These are phyloP conservation scores for Serrognathus titanus DNA, from an alignment of 2,888 invertebrate species.

Conservation along the genomic window DNA sequence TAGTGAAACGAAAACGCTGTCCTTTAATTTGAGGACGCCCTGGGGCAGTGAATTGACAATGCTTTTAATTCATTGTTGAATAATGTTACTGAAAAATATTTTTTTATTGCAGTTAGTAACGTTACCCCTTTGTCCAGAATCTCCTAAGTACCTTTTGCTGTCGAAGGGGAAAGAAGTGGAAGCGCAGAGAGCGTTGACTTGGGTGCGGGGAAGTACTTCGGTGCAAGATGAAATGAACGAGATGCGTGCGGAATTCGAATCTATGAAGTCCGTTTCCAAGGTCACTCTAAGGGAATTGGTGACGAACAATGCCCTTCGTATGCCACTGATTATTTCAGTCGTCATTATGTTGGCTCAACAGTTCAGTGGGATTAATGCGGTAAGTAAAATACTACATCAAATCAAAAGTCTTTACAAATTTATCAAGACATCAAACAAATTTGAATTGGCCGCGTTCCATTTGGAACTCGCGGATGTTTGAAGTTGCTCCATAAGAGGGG, in stretches of 20 bases:
- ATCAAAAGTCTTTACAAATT: not conserved
- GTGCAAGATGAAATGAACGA: slow-evolving; percentile 84
- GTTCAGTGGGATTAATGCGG: slow-evolving; percentile 85
- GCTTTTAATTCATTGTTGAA: too few relatives aligned
- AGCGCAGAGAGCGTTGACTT: slow-evolving; percentile 71
- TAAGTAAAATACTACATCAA: slow-evolving; percentile 42
- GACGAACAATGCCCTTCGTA: slow-evolving; percentile 66
- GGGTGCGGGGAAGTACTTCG: slow-evolving; percentile 73
- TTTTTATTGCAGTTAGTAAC: slow-evolving; percentile 55
- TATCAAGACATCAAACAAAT: too few relatives aligned
- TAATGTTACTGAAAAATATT: too few relatives aligned
- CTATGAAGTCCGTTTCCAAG: slow-evolving; percentile 59
- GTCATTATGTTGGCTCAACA: slow-evolving; percentile 87
- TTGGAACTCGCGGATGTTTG: too few relatives aligned
- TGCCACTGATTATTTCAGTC: slow-evolving; percentile 75
- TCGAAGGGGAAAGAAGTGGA: slow-evolving; percentile 66
- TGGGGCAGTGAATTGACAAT: too few relatives aligned
- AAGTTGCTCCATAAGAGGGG: too few relatives aligned
- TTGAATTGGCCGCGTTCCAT: too few relatives aligned
- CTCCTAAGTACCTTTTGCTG: slow-evolving; percentile 73
- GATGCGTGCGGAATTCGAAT: slow-evolving; percentile 60
- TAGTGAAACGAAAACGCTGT: too few relatives aligned
- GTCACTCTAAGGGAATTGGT: slow-evolving; percentile 71
- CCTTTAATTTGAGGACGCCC: too few relatives aligned
- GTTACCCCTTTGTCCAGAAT: slow-evolving; percentile 79